Evolutionary conservation across 2,888 invertebrate species (phyloP).

Genomic region (Podabrus alpinus): DNA sequence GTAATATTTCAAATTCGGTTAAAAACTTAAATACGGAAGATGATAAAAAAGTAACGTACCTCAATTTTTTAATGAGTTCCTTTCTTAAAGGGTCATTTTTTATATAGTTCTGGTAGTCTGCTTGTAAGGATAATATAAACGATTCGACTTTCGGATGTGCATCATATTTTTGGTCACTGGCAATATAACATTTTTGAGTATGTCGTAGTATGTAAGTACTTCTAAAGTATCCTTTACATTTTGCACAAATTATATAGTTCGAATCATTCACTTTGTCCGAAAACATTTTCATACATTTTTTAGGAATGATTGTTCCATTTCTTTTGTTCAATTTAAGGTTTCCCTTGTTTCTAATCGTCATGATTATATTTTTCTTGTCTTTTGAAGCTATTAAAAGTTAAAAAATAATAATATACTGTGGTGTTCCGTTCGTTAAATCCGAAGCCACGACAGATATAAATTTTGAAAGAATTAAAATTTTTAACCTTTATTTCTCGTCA

Average conservation of each 20-base stretch:
- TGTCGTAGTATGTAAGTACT: slow-evolving; percentile 6
- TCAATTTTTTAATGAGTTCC: slow-evolving; percentile 3
- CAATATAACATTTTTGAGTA: slow-evolving; percentile 2
- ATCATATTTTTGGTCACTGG: not conserved
- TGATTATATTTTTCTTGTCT: slow-evolving; percentile 2
- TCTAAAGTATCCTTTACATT: slow-evolving; percentile 9
- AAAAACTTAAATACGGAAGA: not conserved
- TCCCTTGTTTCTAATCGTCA: slow-evolving; percentile 10
- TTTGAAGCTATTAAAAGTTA: no score
- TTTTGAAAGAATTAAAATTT: no score
- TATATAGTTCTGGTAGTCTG: slow-evolving; percentile 6
- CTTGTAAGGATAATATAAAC: slow-evolving; percentile 7
- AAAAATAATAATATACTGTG: no score
- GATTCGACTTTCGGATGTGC: slow-evolving; percentile 11
- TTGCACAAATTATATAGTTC: slow-evolving; percentile 4
- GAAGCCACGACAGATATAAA: no score
- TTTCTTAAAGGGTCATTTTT: slow-evolving; percentile 9
- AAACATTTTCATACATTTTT: slow-evolving; percentile 1
- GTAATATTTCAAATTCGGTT: no score
- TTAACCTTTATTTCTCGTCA: no score
- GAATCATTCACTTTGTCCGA: not conserved
- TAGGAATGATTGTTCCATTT: slow-evolving; percentile 7
- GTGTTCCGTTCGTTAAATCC: no score
- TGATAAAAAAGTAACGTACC: slow-evolving; percentile 2
- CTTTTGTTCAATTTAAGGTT: slow-evolving; percentile 4